Percentiles rank a stretch among this genome's conserved stretches.
Conservation (phyloP, 2,888 invertebrate species). For the Bugula neritina region DNA sequence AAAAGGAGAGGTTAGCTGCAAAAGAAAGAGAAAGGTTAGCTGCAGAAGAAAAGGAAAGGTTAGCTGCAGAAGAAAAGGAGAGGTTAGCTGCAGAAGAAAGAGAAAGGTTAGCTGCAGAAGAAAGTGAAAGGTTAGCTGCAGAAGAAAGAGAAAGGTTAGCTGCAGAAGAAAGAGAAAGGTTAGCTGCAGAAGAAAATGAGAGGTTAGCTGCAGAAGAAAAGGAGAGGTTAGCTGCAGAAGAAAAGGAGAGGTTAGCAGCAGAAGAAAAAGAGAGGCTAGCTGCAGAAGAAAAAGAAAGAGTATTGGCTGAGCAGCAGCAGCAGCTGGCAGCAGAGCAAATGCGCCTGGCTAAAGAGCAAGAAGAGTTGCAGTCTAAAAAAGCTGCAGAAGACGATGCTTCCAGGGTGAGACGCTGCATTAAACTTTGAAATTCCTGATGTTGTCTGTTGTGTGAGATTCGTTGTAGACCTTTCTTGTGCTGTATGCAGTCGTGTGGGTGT, state of each 20-base stretch:
- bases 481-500: no score
- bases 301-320: not conserved
- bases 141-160: not conserved
- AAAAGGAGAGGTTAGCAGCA: slow-evolving; percentile 13
- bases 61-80: not conserved
- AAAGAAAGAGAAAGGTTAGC: slow-evolving; percentile 10
- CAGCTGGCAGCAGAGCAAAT: slow-evolving; percentile 3
- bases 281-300: not conserved
- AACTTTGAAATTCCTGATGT: not conserved
- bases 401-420: no score
- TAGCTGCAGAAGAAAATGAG: not conserved
- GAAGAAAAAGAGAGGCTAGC: not conserved
- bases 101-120: slow-evolving; percentile 4
- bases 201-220: not conserved
- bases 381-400: not conserved
- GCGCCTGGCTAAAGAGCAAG: slow-evolving; percentile 2
- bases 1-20: slow-evolving; percentile 1
- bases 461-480: no score
- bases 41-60: slow-evolving; percentile 9
- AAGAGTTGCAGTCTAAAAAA: not conserved
- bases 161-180: not conserved
- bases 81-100: not conserved
- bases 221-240: not conserved
- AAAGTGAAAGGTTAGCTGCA: not conserved
- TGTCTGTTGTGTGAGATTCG: not conserved